Conservation (phyloP, 2,797 vertebrate species). For the Odontamblyopus lacepedii region DNA sequence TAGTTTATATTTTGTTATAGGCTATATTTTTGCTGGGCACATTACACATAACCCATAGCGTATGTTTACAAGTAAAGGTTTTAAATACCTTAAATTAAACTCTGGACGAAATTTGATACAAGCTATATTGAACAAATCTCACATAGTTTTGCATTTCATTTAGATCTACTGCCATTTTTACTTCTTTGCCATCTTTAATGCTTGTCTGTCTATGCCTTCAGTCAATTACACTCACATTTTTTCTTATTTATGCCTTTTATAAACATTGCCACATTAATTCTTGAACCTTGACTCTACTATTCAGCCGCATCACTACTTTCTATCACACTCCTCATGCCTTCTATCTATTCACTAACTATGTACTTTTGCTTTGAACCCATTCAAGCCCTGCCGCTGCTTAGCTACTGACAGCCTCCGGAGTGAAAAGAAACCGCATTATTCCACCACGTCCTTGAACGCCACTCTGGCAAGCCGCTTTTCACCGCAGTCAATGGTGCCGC, state of each 20-base stretch:
- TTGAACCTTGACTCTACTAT: background rate
- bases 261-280: background rate
- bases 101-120: too few relatives aligned
- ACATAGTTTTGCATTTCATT: too few relatives aligned
- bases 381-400: slow-evolving; percentile 45
- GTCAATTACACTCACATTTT: background rate
- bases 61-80: too few relatives aligned
- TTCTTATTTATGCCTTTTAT: background rate
- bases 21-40: too few relatives aligned
- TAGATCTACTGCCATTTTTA: background rate
- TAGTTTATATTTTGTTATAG: too few relatives aligned
- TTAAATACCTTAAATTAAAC: too few relatives aligned
- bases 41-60: too few relatives aligned
- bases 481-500: slow-evolving; percentile 33
- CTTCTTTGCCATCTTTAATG: background rate
- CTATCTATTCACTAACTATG: background rate
- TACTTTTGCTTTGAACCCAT: slow-evolving; percentile 2
- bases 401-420: slow-evolving; percentile 40
- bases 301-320: background rate
- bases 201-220: background rate
- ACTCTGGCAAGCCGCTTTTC: slow-evolving; percentile 46
- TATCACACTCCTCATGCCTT: background rate
- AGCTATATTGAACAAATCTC: too few relatives aligned
- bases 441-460: slow-evolving; percentile 61
- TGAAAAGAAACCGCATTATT: slow-evolving; percentile 59